These are phyloP conservation scores for Microcebus murinus DNA, from an alignment of 2,113 vertebrate species.

Conservation along the genomic window DNA sequence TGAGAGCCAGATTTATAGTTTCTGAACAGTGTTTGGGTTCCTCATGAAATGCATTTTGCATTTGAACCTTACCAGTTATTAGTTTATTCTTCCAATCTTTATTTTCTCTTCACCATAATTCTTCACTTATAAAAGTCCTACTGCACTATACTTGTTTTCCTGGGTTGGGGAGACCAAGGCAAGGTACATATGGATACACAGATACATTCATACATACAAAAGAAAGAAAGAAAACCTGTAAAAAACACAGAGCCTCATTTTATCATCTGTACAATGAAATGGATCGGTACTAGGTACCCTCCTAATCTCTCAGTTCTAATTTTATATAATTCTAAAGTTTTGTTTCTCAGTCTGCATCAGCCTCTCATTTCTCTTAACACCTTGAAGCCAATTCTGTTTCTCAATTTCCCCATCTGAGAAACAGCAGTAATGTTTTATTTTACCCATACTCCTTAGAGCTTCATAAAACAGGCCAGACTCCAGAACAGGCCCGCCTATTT, in stretches of 20 bases:
- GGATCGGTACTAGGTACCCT: background rate
- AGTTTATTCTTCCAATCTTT: background rate
- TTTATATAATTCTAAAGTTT: background rate
- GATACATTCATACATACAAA: background rate
- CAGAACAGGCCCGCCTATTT: background rate
- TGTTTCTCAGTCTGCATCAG: background rate
- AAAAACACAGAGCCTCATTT: background rate
- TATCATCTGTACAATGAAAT: constrained; percentile 11
- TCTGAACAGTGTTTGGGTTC: background rate
- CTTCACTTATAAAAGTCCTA: background rate
- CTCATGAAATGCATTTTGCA: background rate
- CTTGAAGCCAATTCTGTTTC: background rate
- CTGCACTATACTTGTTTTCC: background rate
- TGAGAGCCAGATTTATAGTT: background rate
- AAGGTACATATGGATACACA: background rate
- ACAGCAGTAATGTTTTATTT: background rate
- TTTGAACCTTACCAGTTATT: background rate
- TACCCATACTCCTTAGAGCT: background rate
- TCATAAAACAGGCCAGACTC: background rate
- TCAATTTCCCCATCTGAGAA: background rate
- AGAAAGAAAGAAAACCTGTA: background rate
- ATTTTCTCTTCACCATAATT: background rate
- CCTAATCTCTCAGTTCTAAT: background rate
- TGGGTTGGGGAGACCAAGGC: background rate
- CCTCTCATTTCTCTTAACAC: background rate